These are phyloP conservation scores for Yasuhikotakia modesta DNA, from an alignment of 2,797 vertebrate species.

Conservation along the genomic window DNA sequence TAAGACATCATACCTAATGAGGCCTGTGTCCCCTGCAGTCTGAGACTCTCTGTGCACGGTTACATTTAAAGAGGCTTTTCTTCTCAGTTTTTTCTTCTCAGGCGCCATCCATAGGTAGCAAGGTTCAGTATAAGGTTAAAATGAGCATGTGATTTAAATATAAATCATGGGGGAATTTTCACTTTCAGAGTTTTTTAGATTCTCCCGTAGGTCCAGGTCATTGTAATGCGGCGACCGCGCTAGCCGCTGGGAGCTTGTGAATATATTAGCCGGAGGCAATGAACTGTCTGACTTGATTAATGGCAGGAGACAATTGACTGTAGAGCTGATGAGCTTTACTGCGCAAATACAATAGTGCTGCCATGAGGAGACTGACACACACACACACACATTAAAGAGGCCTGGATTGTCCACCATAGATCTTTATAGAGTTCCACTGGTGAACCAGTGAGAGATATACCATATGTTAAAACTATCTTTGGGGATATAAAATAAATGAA, in stretches of 20 bases:
- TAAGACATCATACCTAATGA: too few species aligned
- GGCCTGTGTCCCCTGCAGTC: not conserved
- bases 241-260: conserved; percentile 57
- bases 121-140: not conserved
- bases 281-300: conserved; percentile 69
- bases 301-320: conserved; percentile 67
- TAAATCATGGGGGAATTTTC: conserved; percentile 4
- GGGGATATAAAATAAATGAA: conserved; percentile 27
- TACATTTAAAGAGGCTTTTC: not conserved
- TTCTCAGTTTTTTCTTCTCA: not conserved
- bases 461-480: conserved; percentile 39
- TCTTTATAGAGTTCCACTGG: conserved; percentile 42
- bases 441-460: conserved; percentile 30
- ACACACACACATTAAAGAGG: conserved; percentile 9
- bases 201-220: conserved; percentile 8
- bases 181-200: not conserved
- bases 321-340: conserved; percentile 59
- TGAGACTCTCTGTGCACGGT: not conserved
- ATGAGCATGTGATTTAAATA: not conserved
- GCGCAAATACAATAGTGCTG: conserved; percentile 65
- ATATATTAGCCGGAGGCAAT: conserved; percentile 63
- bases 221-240: conserved; percentile 51
- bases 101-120: not conserved
- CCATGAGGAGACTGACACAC: conserved; percentile 26
- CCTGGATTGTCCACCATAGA: conserved; percentile 8